phyloP scores from a whole-genome alignment of 2,113 vertebrate genomes.

The human region DNA sequence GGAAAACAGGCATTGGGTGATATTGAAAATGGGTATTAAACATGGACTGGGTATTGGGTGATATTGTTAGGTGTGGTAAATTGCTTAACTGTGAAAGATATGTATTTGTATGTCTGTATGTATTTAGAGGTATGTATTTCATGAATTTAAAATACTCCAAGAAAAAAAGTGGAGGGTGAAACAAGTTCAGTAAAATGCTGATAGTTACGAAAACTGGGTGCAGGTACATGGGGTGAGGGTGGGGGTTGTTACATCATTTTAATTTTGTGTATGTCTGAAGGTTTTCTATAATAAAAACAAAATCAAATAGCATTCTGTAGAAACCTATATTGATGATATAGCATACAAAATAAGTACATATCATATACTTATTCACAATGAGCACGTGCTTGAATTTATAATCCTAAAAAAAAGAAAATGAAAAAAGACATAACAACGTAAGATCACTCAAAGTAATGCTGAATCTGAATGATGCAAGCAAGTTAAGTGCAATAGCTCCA shows the following conservation, averaged over 20 bases:
- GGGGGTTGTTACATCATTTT: background rate
- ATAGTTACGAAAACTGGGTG: background rate
- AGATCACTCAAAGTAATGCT: background rate
- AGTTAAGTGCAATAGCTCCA: background rate
- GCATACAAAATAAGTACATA: background rate
- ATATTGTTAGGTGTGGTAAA: background rate
- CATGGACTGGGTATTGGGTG: background rate
- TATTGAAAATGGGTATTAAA: background rate
- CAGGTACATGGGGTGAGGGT: background rate
- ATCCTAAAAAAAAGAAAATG: background rate
- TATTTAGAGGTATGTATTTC: background rate
- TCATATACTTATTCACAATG: too few species aligned
- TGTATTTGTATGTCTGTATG: too few species aligned
- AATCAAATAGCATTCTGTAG: background rate
- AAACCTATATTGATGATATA: background rate
- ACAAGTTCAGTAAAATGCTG: background rate
- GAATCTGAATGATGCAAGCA: background rate
- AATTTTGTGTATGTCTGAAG: background rate
- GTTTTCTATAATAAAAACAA: background rate
- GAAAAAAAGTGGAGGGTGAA: background rate
- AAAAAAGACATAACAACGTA: background rate
- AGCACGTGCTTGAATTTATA: background rate
- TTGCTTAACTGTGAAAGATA: background rate
- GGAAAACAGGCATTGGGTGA: background rate
- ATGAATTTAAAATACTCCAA: background rate